Conservation (phyloP, 2,113 vertebrate genomes). For the Dendrocopos noguchii region DNA sequence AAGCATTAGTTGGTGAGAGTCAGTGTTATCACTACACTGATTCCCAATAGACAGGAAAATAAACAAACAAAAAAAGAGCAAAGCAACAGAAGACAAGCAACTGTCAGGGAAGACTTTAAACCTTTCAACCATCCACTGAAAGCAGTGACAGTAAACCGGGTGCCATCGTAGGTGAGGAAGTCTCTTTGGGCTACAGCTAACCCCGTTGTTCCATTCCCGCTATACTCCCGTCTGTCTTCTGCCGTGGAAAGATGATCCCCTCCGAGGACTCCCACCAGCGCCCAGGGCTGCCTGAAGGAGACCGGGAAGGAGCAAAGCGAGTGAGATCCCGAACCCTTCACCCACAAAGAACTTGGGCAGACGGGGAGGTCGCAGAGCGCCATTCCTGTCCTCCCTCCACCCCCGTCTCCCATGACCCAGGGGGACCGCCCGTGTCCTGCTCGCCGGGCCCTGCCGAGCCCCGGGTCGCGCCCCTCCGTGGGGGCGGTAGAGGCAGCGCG, state of each 20-base stretch:
- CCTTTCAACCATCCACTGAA: slow-evolving; percentile 67
- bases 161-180: slow-evolving; percentile 35
- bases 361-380: accelerated
- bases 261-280: slow-evolving; percentile 43
- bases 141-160: slow-evolving; percentile 41
- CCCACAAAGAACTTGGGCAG: not conserved
- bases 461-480: not conserved
- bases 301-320: not conserved
- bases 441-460: not conserved
- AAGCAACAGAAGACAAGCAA: not conserved
- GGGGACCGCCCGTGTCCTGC: not conserved
- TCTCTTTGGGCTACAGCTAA: slow-evolving; percentile 25
- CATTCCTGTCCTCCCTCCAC: accelerated
- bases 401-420: not conserved
- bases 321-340: not conserved
- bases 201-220: not conserved
- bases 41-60: not conserved
- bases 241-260: not conserved
- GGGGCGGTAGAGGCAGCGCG: not conserved
- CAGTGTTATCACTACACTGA: not conserved
- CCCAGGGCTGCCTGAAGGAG: slow-evolving; percentile 64
- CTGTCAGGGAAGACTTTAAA: not conserved
- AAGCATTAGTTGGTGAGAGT: not conserved
- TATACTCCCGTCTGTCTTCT: slow-evolving; percentile 33
- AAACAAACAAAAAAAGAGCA: not conserved